Percentiles rank a stretch among this genome's conserved stretches.
These are phyloP conservation scores for Ctenochaetus hawaiiensis DNA, from an alignment of 2,797 vertebrate species.

Conservation along the genomic window DNA sequence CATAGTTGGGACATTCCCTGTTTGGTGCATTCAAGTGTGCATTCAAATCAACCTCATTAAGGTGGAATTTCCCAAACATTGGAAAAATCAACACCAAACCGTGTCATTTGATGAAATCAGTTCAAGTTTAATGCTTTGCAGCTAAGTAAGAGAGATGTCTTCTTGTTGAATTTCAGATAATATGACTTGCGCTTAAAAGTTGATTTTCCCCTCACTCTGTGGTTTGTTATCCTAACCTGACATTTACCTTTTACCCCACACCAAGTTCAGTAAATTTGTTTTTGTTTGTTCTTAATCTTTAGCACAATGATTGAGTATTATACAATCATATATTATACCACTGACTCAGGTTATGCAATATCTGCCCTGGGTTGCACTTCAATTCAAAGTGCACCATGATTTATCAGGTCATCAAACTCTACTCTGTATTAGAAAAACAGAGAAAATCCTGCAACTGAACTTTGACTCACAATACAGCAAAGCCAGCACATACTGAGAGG, in stretches of 20 bases:
- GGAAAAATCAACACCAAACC: background rate
- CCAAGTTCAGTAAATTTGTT: background rate
- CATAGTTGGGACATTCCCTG: background rate
- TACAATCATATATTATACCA: background rate
- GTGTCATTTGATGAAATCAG: background rate
- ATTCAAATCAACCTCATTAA: background rate
- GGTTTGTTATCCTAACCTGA: slow-evolving; percentile 31
- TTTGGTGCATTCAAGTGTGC: background rate
- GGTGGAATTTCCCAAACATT: background rate
- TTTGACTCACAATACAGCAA: slow-evolving; percentile 13
- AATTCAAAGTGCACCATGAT: slow-evolving; percentile 16
- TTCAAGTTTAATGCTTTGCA: background rate
- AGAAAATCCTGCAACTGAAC: slow-evolving; percentile 30
- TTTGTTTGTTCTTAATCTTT: slow-evolving; percentile 23
- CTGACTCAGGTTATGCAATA: slow-evolving; percentile 17
- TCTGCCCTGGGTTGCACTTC: slow-evolving; percentile 12
- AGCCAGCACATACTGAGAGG: background rate
- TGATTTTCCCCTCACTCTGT: slow-evolving; percentile 11
- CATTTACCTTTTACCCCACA: slow-evolving; percentile 25
- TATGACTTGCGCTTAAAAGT: background rate
- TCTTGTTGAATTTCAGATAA: background rate
- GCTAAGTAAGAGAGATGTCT: background rate
- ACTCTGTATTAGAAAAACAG: slow-evolving; percentile 12
- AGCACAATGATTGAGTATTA: slow-evolving; percentile 18
- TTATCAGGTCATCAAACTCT: slow-evolving; percentile 25